Base-by-base conservation (phyloP, 1,140 invertebrate species). In the Neodiprion lecontei region DNA sequence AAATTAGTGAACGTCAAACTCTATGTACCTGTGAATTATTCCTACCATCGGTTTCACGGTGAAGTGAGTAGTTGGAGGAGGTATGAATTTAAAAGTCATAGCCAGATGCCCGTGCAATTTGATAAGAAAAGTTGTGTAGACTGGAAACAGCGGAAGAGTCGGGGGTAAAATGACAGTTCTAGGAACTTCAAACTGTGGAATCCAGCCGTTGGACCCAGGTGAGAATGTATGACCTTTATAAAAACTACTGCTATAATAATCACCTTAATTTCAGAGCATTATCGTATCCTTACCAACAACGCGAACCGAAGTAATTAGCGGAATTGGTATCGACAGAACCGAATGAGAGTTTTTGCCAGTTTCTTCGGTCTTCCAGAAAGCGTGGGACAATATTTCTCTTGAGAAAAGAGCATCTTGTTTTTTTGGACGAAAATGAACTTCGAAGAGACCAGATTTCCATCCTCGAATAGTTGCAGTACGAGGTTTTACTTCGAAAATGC, bases 41-140 rank as follows among this genome's bases (percentile, higher is more conserved):
- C 83, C 83, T 48, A 83, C 68, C 75, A 82, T 81, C 10, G 85
- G 85, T 67, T 86, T 87, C 3, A 87, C 75, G n/a, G 65, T 53
- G 21, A 84, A 87, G 66, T 80, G 73, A 40, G 73, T 82, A 8
- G 28, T 70, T 9, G 69, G 7, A 40, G 86, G 86, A 9, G 86
- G 72, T 48, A 80, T 40, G 69, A 87, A 86, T 7, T 74, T 72
- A 67, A 83, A 84, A 78, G 84, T 83, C 1, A 86, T 53, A 9
- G 84, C 80, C 12, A 78, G 50, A 65, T 80, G 74, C 9, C 80
- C 78, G 23, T 79, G 78, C 73, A 78, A 86, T 73, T 77, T 84
- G 8, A 87, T 80, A 0, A 79, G 1, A 69, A 87, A 86, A 7
- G 78, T 86, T 23, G 78, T 79, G 48, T 85, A 86, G 14, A 75